These are phyloP conservation scores for Molossus molossus DNA, from an alignment of 2,797 vertebrate species.

Conservation along the genomic window DNA sequence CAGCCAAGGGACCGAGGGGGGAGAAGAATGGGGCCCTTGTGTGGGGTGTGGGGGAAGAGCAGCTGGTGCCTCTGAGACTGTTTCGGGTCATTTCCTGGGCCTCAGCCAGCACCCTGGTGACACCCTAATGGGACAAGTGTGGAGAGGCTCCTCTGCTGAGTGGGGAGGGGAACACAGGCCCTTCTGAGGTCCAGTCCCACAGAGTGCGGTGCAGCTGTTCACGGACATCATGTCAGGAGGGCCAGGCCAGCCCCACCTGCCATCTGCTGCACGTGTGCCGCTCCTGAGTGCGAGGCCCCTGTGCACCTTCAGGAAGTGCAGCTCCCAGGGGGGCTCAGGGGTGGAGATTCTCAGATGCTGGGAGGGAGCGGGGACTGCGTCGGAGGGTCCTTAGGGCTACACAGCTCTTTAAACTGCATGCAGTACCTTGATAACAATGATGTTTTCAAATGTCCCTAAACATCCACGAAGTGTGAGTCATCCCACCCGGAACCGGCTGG, in stretches of 20 bases:
- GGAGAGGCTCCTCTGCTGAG: background rate
- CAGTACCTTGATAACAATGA: background rate
- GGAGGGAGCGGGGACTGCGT: background rate
- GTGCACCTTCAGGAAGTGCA: background rate
- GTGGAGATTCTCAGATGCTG: accelerated
- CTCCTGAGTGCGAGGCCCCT: too few species aligned
- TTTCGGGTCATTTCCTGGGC: background rate
- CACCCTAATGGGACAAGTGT: background rate
- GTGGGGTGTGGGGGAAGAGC: background rate
- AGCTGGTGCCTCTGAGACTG: background rate
- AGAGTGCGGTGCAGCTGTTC: background rate
- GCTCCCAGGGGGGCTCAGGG: background rate
- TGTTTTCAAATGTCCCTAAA: background rate
- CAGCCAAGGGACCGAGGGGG: background rate
- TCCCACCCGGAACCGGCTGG: background rate
- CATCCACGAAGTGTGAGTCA: too few species aligned
- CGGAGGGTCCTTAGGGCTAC: background rate
- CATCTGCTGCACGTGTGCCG: background rate
- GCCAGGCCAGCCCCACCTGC: background rate
- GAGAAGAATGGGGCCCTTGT: constrained; percentile 53
- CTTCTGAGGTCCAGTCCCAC: background rate
- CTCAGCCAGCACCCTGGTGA: background rate
- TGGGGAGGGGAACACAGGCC: background rate
- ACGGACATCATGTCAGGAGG: background rate
- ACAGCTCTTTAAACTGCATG: background rate